These are phyloP conservation scores for Camponotus fellah DNA, from an alignment of 2,888 invertebrate species.

Conservation along the genomic window DNA sequence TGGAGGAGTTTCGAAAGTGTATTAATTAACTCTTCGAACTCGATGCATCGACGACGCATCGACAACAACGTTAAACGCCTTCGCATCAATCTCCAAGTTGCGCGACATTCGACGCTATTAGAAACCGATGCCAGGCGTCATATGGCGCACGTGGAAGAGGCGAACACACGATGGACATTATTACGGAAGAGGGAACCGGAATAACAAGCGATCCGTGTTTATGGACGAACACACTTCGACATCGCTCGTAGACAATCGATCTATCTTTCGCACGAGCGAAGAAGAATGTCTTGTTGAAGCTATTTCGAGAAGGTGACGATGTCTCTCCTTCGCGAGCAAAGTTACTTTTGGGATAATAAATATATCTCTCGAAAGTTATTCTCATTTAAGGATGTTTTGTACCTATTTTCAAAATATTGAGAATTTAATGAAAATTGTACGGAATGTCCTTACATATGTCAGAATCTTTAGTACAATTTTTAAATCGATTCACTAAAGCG, in stretches of 20 bases:
- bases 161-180: neutral
- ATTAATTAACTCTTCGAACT: conserved; percentile 24
- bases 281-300: neutral
- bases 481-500: too few species aligned
- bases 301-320: conserved; percentile 7
- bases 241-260: conserved; percentile 7
- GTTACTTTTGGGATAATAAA: too few species aligned
- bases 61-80: conserved; percentile 23
- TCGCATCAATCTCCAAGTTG: conserved; percentile 36
- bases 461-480: too few species aligned
- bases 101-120: conserved; percentile 40
- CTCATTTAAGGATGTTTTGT: neutral
- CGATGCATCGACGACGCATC: conserved; percentile 10
- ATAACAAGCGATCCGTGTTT: conserved; percentile 8
- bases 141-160: neutral
- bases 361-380: neutral
- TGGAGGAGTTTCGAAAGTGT: neutral
- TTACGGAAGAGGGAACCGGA: neutral
- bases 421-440: neutral
- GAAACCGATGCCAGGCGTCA: conserved; percentile 8
- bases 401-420: neutral
- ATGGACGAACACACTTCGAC: neutral
- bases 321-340: too few species aligned
- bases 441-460: too few species aligned
- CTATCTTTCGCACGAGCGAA: neutral